Percentiles rank a stretch among this genome's conserved stretches.
phyloP scores from a whole-genome alignment of 2,113 vertebrate species.

The Labeo rohita region DNA sequence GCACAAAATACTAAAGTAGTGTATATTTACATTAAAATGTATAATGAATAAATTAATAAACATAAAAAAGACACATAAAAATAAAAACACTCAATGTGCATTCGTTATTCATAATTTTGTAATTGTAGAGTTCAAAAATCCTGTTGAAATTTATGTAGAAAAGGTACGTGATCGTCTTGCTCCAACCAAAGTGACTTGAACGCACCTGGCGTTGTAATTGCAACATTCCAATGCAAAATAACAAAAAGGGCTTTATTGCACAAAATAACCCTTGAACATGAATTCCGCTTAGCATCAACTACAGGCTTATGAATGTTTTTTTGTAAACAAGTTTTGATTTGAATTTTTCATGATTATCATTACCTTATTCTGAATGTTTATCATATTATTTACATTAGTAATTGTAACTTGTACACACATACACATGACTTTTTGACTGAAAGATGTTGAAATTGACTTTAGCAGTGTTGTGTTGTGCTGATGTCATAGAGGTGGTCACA shows the following conservation, averaged over 20 bases:
- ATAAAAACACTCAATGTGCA: neutral
- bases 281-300: neutral
- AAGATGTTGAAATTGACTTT: neutral
- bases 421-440: neutral
- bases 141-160: neutral
- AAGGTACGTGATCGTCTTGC: neutral
- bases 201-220: neutral
- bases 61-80: neutral
- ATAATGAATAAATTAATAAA: neutral
- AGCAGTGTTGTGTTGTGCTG: neutral
- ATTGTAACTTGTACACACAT: neutral
- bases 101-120: neutral
- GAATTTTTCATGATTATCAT: neutral
- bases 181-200: neutral
- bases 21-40: neutral
- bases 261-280: neutral
- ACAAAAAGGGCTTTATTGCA: neutral
- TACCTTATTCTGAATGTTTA: neutral
- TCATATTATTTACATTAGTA: neutral
- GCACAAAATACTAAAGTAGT: neutral
- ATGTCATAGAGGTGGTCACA: neutral
- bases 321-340: neutral
- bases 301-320: neutral
- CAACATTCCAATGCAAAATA: neutral
- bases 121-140: neutral